Conservation (phyloP, 2,113 vertebrate species). For the Craseonycteris thonglongyai region DNA sequence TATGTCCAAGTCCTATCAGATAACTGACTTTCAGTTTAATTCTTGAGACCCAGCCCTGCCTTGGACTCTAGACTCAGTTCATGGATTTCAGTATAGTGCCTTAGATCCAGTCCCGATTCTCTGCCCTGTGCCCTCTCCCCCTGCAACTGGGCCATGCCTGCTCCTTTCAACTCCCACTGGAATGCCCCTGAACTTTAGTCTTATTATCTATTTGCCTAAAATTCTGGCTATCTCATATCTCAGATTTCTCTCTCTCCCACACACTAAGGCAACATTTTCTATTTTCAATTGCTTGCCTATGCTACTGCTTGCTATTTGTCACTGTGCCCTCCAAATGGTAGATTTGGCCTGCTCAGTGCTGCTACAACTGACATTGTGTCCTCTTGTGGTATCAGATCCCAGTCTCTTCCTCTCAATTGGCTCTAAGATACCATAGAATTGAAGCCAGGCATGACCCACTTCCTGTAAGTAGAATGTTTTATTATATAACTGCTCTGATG, state of each 20-base stretch:
- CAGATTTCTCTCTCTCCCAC: background rate
- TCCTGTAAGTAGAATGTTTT: background rate
- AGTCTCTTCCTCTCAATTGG: background rate
- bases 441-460: background rate
- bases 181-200: background rate
- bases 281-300: background rate
- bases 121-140: background rate
- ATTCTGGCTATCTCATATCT: background rate
- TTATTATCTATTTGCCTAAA: background rate
- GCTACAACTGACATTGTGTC: background rate
- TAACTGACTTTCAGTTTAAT: constrained; percentile 9
- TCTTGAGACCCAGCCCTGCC: background rate
- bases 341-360: background rate
- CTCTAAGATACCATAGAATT: background rate
- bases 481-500: background rate
- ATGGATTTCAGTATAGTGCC: background rate
- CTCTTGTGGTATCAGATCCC: background rate
- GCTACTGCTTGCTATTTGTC: background rate
- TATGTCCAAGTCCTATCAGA: background rate
- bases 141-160: background rate
- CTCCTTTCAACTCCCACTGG: background rate
- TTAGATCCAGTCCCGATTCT: background rate
- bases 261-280: background rate
- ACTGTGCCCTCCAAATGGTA: background rate
- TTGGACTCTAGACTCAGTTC: background rate